Conservation (phyloP, 2,113 vertebrate genomes). For the Eupsittula cactorum region DNA sequence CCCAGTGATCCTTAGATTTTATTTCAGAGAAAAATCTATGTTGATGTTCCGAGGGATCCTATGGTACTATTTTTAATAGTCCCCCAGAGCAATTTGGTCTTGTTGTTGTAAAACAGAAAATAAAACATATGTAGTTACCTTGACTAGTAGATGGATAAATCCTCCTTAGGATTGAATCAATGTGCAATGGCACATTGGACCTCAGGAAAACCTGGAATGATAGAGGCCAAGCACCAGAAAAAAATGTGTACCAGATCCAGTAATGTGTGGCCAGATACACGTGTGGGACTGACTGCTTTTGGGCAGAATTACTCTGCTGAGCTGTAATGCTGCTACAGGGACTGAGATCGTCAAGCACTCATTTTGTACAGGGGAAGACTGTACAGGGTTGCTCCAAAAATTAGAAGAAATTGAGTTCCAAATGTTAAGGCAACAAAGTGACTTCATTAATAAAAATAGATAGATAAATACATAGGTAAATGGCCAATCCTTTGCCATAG, state of each 20-base stretch:
- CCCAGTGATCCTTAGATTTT: neutral
- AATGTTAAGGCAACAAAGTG: neutral
- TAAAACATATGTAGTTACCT: neutral
- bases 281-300: neutral
- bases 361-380: neutral
- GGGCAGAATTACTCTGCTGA: neutral
- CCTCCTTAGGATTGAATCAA: neutral
- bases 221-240: neutral
- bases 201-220: neutral
- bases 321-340: neutral
- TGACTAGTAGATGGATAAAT: neutral
- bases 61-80: neutral
- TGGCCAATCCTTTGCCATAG: neutral
- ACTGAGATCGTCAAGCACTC: neutral
- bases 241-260: neutral
- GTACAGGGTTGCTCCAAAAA: neutral
- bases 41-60: neutral
- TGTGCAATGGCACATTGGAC: neutral
- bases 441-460: neutral
- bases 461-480: neutral
- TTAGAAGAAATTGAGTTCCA: neutral
- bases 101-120: neutral
- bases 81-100: neutral
- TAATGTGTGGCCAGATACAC: neutral
- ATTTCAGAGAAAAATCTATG: neutral